Evolutionary conservation across 2,113 vertebrate species (phyloP).

Genomic region (Motacilla alba): DNA sequence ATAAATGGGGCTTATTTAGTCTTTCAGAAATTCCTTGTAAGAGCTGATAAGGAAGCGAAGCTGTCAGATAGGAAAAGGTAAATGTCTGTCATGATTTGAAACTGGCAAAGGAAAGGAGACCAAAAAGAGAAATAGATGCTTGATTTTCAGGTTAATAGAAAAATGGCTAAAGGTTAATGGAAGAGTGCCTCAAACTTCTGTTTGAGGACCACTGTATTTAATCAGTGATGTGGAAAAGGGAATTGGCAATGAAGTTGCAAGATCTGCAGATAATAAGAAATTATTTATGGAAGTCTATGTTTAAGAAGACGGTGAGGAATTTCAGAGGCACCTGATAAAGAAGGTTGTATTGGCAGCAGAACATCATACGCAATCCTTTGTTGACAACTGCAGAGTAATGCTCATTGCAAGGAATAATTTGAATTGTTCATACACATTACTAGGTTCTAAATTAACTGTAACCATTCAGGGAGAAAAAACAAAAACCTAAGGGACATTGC

Average conservation of each 20-base stretch:
- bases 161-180: slow-evolving; percentile 44
- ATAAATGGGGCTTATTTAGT: neutral
- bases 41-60: neutral
- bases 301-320: neutral
- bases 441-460: slow-evolving; percentile 48
- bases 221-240: neutral
- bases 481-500: neutral
- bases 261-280: slow-evolving; percentile 9
- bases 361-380: neutral
- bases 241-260: neutral
- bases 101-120: neutral
- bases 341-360: neutral
- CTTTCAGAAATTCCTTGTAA: slow-evolving; percentile 11
- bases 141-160: slow-evolving; percentile 31
- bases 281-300: neutral
- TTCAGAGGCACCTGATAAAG: neutral
- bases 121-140: neutral
- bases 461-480: slow-evolving; percentile 34
- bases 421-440: neutral
- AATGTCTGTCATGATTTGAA: slow-evolving; percentile 21
- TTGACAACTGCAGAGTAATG: neutral
- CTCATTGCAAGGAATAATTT: neutral
- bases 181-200: neutral
- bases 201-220: neutral
- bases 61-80: neutral